Percentiles rank a stretch among this genome's conserved stretches.
phyloP scores from a whole-genome alignment of 1,140 invertebrate species.

The Samia ricini region DNA sequence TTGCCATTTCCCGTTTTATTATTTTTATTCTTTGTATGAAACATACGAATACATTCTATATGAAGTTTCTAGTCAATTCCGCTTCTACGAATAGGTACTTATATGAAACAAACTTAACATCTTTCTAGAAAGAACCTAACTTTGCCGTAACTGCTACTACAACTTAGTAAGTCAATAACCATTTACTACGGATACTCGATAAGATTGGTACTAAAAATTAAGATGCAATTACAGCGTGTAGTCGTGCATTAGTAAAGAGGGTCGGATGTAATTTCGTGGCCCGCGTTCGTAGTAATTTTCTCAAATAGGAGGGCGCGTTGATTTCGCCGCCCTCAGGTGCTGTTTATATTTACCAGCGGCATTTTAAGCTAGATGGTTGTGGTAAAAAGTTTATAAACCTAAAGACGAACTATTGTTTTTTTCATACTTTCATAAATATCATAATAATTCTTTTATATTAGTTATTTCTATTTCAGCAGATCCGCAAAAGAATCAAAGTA shows the following conservation, averaged over 20 bases:
- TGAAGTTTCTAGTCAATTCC: neutral
- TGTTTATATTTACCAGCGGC: neutral
- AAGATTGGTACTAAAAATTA: slow-evolving; percentile 1
- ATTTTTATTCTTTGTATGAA: too few species aligned
- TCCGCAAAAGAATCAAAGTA: too few species aligned
- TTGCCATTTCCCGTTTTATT: too few species aligned
- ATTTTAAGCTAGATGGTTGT: neutral
- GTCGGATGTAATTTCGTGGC: neutral
- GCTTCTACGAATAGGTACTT: neutral
- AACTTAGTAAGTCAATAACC: neutral
- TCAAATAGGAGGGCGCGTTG: neutral
- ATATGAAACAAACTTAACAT: neutral
- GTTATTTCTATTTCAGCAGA: too few species aligned
- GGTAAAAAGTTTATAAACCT: too few species aligned
- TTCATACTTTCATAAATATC: too few species aligned
- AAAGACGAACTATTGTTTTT: too few species aligned
- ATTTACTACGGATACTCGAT: neutral
- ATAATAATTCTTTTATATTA: too few species aligned
- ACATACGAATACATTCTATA: too few species aligned
- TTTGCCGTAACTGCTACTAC: neutral
- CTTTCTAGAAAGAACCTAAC: neutral
- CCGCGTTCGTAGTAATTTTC: neutral
- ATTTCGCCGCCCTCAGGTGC: neutral
- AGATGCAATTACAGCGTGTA: slow-evolving; percentile 1
- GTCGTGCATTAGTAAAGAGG: neutral